These are phyloP conservation scores for Xiphydria camelus DNA, from an alignment of 2,888 invertebrate species.

Conservation along the genomic window DNA sequence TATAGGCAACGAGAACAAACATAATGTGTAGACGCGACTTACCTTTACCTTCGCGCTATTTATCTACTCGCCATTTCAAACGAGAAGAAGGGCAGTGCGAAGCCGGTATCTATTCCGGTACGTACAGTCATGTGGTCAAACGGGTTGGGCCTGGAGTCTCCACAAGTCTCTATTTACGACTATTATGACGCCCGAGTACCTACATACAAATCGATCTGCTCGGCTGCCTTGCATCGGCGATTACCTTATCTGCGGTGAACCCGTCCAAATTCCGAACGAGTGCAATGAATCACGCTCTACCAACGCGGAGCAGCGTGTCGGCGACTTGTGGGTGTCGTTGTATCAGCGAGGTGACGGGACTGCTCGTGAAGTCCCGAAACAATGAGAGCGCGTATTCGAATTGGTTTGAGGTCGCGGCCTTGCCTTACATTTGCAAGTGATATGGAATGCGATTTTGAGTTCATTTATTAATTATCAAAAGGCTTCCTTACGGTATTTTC, in stretches of 20 bases:
- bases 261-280: neutral
- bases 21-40: too few relatives aligned
- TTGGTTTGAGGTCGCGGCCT: constrained; percentile 14
- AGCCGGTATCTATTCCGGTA: too few relatives aligned
- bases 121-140: too few relatives aligned
- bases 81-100: too few relatives aligned
- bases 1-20: too few relatives aligned
- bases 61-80: too few relatives aligned
- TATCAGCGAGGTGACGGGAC: neutral
- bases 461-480: too few relatives aligned
- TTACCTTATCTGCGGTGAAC: constrained; percentile 1
- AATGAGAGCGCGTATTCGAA: constrained; percentile 9
- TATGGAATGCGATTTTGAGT: too few relatives aligned
- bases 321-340: neutral
- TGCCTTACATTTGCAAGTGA: constrained; percentile 12
- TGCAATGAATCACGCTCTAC: neutral
- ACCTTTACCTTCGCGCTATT: too few relatives aligned
- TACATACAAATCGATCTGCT: neutral
- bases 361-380: neutral
- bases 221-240: neutral
- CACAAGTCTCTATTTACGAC: neutral
- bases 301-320: too few relatives aligned
- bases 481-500: too few relatives aligned
- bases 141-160: too few relatives aligned
- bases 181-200: neutral